A percentile compares a stretch with the other conserved stretches of the same genome.
phyloP scores from a whole-genome alignment of 2,113 vertebrate genomes.

The Scatophagus argus region DNA sequence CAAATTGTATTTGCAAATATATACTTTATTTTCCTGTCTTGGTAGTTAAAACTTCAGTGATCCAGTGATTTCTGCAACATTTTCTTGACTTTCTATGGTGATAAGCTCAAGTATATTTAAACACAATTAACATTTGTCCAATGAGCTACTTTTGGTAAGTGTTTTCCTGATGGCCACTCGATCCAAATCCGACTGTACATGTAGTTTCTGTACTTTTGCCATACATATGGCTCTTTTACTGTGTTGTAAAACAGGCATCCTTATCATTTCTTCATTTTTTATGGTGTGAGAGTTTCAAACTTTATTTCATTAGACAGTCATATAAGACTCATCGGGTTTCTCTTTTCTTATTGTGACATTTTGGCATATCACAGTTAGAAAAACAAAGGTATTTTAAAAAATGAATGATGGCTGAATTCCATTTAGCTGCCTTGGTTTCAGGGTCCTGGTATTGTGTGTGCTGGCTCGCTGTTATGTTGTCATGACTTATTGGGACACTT shows the following conservation, averaged over 20 bases:
- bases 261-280: background rate
- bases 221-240: no score
- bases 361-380: no score
- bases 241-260: background rate
- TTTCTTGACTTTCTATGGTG: slow-evolving; percentile 8
- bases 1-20: background rate
- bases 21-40: slow-evolving; percentile 12
- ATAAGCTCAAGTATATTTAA: background rate
- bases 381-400: no score
- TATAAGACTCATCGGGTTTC: background rate
- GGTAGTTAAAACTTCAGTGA: slow-evolving; percentile 6
- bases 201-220: no score
- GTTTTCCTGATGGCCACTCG: background rate
- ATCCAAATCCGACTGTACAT: no score
- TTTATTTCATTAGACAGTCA: background rate
- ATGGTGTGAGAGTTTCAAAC: background rate
- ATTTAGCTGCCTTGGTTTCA: no score
- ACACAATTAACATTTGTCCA: background rate
- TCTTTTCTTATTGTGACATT: no score
- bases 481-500: no score
- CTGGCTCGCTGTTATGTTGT: no score
- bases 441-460: no score
- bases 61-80: slow-evolving; percentile 8
- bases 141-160: no score
- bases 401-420: no score